Conservation (phyloP, 1,140 invertebrate genomes). For the Mercenaria mercenaria region DNA sequence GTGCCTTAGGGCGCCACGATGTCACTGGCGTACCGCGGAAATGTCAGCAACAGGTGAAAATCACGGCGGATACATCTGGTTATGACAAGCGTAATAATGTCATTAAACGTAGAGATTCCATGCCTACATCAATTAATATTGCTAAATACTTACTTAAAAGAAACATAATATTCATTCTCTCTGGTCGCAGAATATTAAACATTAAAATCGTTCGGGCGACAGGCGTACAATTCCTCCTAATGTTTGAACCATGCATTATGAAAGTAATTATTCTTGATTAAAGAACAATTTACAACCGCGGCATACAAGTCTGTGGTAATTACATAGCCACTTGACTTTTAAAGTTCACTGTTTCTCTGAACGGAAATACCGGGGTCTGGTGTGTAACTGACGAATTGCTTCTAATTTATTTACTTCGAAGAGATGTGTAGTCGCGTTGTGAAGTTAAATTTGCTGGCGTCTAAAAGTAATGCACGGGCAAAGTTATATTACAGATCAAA, state of each 20-base stretch:
- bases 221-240: too few relatives aligned
- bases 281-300: background rate
- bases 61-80: background rate
- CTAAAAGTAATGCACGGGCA: too few relatives aligned
- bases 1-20: background rate
- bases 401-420: background rate
- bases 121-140: too few relatives aligned
- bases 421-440: too few relatives aligned
- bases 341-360: background rate
- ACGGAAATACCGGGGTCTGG: background rate
- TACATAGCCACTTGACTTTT: constrained; percentile 27
- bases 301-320: background rate
- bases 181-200: too few relatives aligned
- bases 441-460: too few relatives aligned
- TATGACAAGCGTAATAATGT: background rate
- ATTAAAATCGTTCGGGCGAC: too few relatives aligned
- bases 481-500: too few relatives aligned
- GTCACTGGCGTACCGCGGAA: constrained; percentile 11
- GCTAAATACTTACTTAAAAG: too few relatives aligned
- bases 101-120: background rate
- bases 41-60: constrained; percentile 1
- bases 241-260: background rate
- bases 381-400: background rate
- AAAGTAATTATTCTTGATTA: background rate
- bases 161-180: too few relatives aligned